Percentiles rank a stretch among this genome's conserved stretches.
Conservation (phyloP, 1,140 invertebrate species). For the Rhopalosiphum maidis region DNA sequence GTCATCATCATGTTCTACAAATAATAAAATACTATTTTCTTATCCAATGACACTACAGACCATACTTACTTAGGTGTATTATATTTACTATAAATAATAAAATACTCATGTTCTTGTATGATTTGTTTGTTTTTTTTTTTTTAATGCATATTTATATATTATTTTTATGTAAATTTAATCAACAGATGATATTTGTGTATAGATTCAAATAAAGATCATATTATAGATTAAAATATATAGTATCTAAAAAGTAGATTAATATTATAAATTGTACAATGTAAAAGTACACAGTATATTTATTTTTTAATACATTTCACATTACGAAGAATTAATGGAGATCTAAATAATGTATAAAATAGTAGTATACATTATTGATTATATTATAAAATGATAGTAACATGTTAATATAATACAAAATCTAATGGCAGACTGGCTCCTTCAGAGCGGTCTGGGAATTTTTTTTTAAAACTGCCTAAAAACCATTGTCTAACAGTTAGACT, state of each 20-base stretch:
- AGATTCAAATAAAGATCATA: too few species aligned
- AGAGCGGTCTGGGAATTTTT: too few species aligned
- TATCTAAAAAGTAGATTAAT: background rate
- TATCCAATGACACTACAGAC: background rate
- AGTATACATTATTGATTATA: background rate
- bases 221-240: too few species aligned
- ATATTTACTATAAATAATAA: background rate
- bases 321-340: background rate
- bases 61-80: background rate
- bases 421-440: too few species aligned
- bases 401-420: too few species aligned
- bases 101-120: background rate
- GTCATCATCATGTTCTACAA: background rate
- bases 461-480: too few species aligned
- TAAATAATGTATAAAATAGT: background rate
- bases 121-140: background rate
- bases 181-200: too few species aligned
- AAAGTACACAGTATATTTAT: background rate
- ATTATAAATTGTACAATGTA: background rate
- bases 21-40: background rate
- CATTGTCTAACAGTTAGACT: too few species aligned
- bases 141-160: background rate
- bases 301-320: background rate
- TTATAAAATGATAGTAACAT: background rate
- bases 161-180: too few species aligned